Evolutionary conservation across 2,888 invertebrate genomes (phyloP), one percentile per base, ranked within the genome.

Genomic region (Microplitis deprimator): DNA sequence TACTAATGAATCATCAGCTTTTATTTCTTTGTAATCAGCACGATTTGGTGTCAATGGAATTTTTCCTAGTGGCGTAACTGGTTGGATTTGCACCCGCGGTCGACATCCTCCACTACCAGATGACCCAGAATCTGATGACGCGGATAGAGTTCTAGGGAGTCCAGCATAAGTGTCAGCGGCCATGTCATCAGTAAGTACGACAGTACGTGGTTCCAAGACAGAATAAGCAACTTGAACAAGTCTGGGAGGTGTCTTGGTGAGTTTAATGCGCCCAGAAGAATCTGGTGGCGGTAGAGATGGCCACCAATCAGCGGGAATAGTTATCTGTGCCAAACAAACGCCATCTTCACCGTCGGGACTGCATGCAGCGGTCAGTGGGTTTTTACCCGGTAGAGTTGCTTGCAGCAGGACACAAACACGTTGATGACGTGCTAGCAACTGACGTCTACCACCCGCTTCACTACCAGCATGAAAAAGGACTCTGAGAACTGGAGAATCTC

Each of bases 291-390:
- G 93, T 76, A 94, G 87, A 0, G 95, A 93, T 20, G 94, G 94
- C 97, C 98, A 98, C 98, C 98, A 98, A 74, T 94, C 93, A 8
- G 96, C 94, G 0, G 98, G 98, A 60, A 98, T 93, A 1, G 96
- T 95, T 77, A 91, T 91, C 88, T 96, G 95, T 0, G 97, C 97
- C 74, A 98, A 92, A 88, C 98, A 98, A 0, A 97, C 97, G 0
- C 97, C 96, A 87, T 97, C 97, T 87, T 96, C 96, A 10, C 96
- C 96, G 88, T 96, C 96, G 1, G 98, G 97, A 85, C 96, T 96
- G 90, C 98, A 98, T n/a, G 96, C 95, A 0, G 97, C 95, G 73
- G 96, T 95, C 80, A 97, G 91, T 4, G 94, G 92, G 8, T 70
- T 75, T 64, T 74, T 92, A 88, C 77, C 92, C 91, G 88, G 89